phyloP scores from a whole-genome alignment of 2,797 vertebrate species.

The Urocyon cinereoargenteus region DNA sequence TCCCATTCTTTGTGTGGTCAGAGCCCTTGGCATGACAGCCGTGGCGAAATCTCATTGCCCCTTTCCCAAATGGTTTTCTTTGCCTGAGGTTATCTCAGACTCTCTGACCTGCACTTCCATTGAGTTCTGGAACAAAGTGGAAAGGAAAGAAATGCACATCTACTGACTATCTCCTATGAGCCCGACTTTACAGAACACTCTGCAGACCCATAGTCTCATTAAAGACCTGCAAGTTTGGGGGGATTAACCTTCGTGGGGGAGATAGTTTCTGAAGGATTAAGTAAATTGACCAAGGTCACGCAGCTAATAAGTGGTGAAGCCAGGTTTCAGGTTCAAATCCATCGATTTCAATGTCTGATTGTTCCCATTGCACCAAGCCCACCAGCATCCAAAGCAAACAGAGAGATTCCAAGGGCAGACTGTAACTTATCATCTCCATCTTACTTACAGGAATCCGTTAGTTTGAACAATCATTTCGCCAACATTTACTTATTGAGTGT shows the following conservation, averaged over 20 bases:
- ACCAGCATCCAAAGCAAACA: background rate
- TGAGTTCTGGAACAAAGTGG: constrained; percentile 2
- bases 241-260: constrained; percentile 47
- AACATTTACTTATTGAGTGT: background rate
- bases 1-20: constrained; percentile 2
- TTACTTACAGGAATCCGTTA: background rate
- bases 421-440: background rate
- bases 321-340: background rate
- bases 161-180: background rate
- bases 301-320: background rate
- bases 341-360: background rate
- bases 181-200: background rate
- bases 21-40: background rate
- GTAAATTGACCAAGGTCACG: background rate
- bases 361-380: background rate
- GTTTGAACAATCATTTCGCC: background rate
- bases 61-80: constrained; percentile 11
- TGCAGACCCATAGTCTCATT: background rate
- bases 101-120: background rate
- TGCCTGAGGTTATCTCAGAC: background rate
- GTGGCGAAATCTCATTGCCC: background rate
- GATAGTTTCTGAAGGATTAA: constrained; percentile 35
- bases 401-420: background rate
- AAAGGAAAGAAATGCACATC: background rate
- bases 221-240: background rate